Conservation (phyloP, 2,888 invertebrate species). For the Hipparchia semele region DNA sequence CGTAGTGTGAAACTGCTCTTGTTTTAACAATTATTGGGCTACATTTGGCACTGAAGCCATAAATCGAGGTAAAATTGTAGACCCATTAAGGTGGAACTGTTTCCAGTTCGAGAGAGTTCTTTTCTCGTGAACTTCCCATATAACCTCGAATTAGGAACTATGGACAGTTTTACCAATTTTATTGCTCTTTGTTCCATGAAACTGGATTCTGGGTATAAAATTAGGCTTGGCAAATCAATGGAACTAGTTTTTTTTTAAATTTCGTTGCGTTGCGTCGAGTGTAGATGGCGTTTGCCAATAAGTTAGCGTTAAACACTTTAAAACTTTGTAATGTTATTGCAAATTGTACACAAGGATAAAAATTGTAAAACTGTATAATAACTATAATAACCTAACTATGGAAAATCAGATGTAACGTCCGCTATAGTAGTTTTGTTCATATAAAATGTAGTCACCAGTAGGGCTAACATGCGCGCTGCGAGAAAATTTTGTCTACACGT, state of each 20-base stretch:
- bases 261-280: not conserved
- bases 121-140: constrained; percentile 10
- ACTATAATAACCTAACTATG: too few relatives aligned
- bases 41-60: constrained; percentile 19
- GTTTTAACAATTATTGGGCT: constrained; percentile 11
- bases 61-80: constrained; percentile 29
- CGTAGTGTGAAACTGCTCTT: not conserved
- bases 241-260: not conserved
- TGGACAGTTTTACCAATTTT: constrained; percentile 22
- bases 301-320: too few relatives aligned
- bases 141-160: constrained; percentile 20
- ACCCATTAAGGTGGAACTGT: constrained; percentile 25
- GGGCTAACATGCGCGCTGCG: too few relatives aligned
- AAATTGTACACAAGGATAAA: too few relatives aligned
- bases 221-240: too few relatives aligned
- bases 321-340: too few relatives aligned
- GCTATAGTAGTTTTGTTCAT: too few relatives aligned
- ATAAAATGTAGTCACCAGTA: too few relatives aligned
- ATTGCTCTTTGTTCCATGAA: not conserved
- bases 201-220: not conserved
- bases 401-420: too few relatives aligned
- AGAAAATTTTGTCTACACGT: too few relatives aligned
- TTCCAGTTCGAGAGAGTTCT: constrained; percentile 16
- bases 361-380: too few relatives aligned
- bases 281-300: too few relatives aligned